Evolutionary conservation across 2,113 vertebrate species (phyloP), one percentile per base, ranked within the genome.

Genomic region (Mobula hypostoma): DNA sequence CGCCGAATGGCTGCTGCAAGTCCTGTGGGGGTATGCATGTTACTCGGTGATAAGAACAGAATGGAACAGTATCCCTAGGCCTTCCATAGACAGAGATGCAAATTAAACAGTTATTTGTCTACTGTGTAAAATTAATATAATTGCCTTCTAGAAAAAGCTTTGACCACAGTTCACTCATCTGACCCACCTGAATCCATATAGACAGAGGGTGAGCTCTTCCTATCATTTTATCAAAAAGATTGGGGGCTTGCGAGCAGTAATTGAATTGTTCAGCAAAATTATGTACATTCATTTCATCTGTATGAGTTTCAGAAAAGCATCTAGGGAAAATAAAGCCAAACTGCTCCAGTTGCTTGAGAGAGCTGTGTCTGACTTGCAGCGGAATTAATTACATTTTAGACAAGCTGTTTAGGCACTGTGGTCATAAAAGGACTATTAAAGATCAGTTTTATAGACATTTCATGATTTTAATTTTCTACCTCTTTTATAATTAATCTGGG

Each of bases 1-100:
- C 97, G 98, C 97, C 97, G 97, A 97, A 97, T 97, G 97, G 97
- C 98, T 98, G 97, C 97, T 97, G 98, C 97, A 96, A 97, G 97
- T 98, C 98, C 98, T 98, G 96, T 97, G 96, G 98, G 98, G 97
- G 97, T 97, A 97, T 95, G 97, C 98, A 97, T 99, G 98, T 97
- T 98, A 98, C 97, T 98, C 97, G 97, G 98, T 97, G 98, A 99
- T 98, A 99, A 99, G 97, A 97, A 96, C 97, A 96, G 97, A 97
- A 97, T 95, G 97, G 98, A 97, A 97, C 97, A 96, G 96, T 96
- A 97, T 98, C 97, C 97, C 97, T 96, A 97, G 97, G 97, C 97
- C 97, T 98, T 97, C 96, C 96, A 98, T 98, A 97, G 97, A 97
- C 98, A 97, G 97, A 98, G 97, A 97, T 97, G 97, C 97, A 97